These are phyloP conservation scores for Tricholauxania praeusta DNA, from an alignment of 2,888 invertebrate species.

Conservation along the genomic window DNA sequence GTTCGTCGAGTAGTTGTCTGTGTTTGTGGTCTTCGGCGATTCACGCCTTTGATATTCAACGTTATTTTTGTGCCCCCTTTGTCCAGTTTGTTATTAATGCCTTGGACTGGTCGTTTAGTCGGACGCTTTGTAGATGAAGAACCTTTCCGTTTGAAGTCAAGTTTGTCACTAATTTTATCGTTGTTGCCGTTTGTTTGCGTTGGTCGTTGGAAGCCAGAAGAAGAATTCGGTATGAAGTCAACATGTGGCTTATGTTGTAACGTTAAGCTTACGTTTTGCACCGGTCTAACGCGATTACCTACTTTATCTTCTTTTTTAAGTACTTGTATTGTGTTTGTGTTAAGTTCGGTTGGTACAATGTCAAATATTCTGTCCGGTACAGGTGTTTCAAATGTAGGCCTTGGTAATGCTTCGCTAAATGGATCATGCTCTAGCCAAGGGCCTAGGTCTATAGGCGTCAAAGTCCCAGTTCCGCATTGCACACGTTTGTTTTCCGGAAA, in stretches of 20 bases:
- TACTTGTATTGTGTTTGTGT: slow-evolving; percentile 39
- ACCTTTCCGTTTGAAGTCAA: slow-evolving; percentile 70
- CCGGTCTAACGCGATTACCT: slow-evolving; percentile 52
- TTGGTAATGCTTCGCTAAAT: slow-evolving; percentile 47
- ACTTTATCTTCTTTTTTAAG: slow-evolving; percentile 58
- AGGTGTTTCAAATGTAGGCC: slow-evolving; percentile 38
- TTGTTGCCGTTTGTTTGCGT: slow-evolving; percentile 40
- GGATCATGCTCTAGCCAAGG: slow-evolving; percentile 68
- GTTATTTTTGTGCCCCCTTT: slow-evolving; percentile 49
- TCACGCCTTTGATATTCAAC: slow-evolving; percentile 49
- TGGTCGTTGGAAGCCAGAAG: slow-evolving; percentile 56
- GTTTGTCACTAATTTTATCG: slow-evolving; percentile 72
- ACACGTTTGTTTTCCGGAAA: slow-evolving; percentile 61
- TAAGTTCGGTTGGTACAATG: slow-evolving; percentile 42
- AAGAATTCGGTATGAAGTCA: slow-evolving; percentile 55
- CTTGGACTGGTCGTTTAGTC: slow-evolving; percentile 55
- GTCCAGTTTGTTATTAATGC: slow-evolving; percentile 62
- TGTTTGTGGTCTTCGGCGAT: slow-evolving; percentile 46
- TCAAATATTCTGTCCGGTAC: slow-evolving; percentile 52
- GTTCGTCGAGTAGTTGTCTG: slow-evolving; percentile 55
- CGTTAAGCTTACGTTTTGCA: slow-evolving; percentile 17
- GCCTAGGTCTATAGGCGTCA: slow-evolving; percentile 61
- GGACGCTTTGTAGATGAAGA: slow-evolving; percentile 63
- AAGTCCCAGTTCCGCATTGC: slow-evolving; percentile 59
- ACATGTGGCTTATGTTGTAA: slow-evolving; percentile 46